Percentiles rank a stretch among this genome's conserved stretches.
Evolutionary conservation across 2,113 vertebrate genomes (phyloP).

Genomic region (Motacilla tschutschensis): DNA sequence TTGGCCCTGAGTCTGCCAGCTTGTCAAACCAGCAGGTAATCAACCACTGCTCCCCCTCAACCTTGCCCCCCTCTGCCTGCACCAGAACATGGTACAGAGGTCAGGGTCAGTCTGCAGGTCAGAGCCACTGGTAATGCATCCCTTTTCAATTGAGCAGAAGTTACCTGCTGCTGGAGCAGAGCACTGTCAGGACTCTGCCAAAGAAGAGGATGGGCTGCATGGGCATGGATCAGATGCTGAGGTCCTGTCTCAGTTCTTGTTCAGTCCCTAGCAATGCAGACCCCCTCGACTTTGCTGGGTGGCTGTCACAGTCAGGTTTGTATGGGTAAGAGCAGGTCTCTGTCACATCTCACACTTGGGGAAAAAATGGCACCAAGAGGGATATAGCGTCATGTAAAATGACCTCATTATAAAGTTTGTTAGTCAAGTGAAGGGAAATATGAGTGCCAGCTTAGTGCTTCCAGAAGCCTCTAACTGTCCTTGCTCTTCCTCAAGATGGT

Average conservation of each 20-base stretch:
- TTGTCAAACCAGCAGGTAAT: neutral
- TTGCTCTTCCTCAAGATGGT: neutral
- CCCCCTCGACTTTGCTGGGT: neutral
- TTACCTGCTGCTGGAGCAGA: neutral
- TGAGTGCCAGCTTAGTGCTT: neutral
- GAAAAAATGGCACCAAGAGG: neutral
- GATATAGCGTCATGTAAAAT: neutral
- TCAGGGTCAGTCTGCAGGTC: neutral
- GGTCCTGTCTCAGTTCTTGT: neutral
- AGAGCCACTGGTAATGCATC: neutral
- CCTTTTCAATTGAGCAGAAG: neutral
- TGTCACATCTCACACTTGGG: neutral
- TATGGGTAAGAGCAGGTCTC: neutral
- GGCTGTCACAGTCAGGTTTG: neutral
- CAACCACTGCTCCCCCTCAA: neutral
- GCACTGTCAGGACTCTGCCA: neutral
- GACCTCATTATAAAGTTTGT: neutral
- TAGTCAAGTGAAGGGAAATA: neutral
- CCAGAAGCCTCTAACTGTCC: neutral
- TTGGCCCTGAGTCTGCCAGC: neutral
- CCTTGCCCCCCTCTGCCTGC: neutral
- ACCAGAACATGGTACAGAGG: neutral
- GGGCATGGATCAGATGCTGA: neutral
- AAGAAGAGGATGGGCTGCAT: neutral
- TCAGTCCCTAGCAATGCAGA: neutral